These are phyloP conservation scores for Turnix velox DNA, from an alignment of 2,113 vertebrate species.

Conservation along the genomic window DNA sequence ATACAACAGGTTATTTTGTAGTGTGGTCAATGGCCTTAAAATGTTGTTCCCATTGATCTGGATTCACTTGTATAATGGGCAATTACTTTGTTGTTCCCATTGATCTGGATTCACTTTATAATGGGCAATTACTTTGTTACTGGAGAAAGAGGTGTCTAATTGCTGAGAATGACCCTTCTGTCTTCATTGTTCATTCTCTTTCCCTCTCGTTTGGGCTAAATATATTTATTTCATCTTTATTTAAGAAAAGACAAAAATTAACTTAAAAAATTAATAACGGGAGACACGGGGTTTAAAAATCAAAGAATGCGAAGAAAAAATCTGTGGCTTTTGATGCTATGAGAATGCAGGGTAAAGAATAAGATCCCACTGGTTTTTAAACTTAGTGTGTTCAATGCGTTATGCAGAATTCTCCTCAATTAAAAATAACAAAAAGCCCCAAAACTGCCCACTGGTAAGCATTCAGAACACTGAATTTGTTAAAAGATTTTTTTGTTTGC, in stretches of 20 bases:
- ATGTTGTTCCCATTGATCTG: background rate
- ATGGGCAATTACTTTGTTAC: background rate
- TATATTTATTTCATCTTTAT: background rate
- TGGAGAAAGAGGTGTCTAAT: conserved; percentile 19
- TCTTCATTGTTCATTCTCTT: background rate
- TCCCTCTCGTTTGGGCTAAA: background rate
- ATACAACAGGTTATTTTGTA: background rate
- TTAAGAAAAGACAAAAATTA: background rate
- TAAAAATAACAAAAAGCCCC: background rate
- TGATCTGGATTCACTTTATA: background rate
- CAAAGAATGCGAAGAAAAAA: background rate
- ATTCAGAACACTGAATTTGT: background rate
- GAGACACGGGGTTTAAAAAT: background rate
- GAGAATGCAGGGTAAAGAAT: background rate
- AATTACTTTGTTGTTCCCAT: background rate
- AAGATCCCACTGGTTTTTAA: background rate
- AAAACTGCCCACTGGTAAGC: background rate
- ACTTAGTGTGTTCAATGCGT: background rate
- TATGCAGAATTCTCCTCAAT: background rate
- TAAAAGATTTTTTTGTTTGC: background rate
- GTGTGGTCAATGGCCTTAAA: background rate
- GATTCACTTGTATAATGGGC: background rate
- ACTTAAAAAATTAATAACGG: background rate
- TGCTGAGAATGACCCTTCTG: background rate
- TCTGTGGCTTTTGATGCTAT: background rate